phyloP scores from a whole-genome alignment of 2,888 invertebrate genomes.

The Dromius quadrimaculatus region DNA sequence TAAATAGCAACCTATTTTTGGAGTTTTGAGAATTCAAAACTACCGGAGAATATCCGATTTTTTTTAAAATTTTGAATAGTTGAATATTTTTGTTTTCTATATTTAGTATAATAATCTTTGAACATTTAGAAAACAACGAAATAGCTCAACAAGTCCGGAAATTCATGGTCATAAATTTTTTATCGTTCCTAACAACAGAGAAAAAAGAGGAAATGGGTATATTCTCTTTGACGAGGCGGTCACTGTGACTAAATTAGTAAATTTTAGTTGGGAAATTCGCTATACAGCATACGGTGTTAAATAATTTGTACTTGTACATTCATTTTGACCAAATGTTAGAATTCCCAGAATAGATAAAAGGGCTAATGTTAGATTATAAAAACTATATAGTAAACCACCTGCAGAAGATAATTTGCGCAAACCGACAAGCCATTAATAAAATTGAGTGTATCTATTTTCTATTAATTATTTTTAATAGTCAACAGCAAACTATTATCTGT shows the following conservation, averaged over 20 bases:
- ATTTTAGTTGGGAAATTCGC: slow-evolving; percentile 16
- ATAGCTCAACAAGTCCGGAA: too few relatives aligned
- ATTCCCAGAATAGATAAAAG: slow-evolving; percentile 37
- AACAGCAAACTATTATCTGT: too few relatives aligned
- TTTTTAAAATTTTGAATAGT: slow-evolving; percentile 50
- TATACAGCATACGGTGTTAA: slow-evolving; percentile 25
- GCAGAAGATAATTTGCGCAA: slow-evolving; percentile 31
- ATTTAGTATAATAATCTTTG: too few relatives aligned
- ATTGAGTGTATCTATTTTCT: slow-evolving; percentile 14
- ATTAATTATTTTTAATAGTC: slow-evolving; percentile 17
- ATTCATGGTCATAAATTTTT: too few relatives aligned
- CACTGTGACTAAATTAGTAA: slow-evolving; percentile 35
- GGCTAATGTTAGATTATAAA: slow-evolving; percentile 39
- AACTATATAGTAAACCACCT: slow-evolving; percentile 39
- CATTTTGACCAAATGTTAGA: slow-evolving; percentile 42
- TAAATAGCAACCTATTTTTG: slow-evolving; percentile 80
- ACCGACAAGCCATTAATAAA: slow-evolving; percentile 9
- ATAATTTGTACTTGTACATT: neutral
- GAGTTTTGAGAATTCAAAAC: slow-evolving; percentile 78
- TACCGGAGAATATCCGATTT: slow-evolving; percentile 64
- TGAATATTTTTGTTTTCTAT: too few relatives aligned
- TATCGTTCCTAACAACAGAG: slow-evolving; percentile 2
- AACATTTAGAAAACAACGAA: too few relatives aligned
- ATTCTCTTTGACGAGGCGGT: slow-evolving; percentile 20
- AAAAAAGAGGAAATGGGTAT: too few relatives aligned